Conservation (phyloP, 1,140 invertebrate genomes). For the Macrostomum lignano region DNA sequence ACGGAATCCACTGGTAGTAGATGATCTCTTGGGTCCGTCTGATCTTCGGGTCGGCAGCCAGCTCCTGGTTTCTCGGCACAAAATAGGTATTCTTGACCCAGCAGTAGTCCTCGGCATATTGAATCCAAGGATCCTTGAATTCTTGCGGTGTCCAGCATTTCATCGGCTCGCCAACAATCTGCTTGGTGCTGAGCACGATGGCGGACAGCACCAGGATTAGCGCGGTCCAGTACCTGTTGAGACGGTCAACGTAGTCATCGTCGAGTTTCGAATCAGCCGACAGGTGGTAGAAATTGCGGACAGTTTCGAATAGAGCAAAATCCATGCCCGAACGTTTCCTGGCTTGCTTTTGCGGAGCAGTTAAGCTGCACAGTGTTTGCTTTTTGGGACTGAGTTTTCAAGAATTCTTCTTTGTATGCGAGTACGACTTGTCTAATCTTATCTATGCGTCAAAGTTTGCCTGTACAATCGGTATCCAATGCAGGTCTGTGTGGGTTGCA, state of each 20-base stretch:
- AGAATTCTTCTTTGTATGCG: too few species aligned
- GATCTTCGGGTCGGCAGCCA: background rate
- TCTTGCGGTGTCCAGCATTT: conserved; percentile 27
- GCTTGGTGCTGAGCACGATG: conserved; percentile 49
- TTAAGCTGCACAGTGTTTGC: too few species aligned
- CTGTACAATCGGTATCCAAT: too few species aligned
- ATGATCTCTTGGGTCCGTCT: conserved; percentile 18
- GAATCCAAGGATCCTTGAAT: conserved; percentile 20
- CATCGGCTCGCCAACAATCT: conserved; percentile 50
- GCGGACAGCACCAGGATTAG: conserved; percentile 24
- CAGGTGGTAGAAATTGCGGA: too few species aligned
- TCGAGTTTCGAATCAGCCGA: conserved; percentile 1
- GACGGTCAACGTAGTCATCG: conserved; percentile 22
- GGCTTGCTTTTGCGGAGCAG: too few species aligned
- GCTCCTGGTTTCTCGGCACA: background rate
- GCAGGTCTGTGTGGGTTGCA: too few species aligned
- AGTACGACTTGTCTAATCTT: too few species aligned
- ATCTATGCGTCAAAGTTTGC: too few species aligned
- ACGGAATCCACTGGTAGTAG: conserved; percentile 35
- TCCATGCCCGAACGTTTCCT: too few species aligned
- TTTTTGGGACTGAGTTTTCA: too few species aligned
- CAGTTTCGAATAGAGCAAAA: too few species aligned
- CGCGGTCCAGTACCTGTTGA: conserved; percentile 23
- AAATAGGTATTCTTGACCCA: conserved; percentile 24
- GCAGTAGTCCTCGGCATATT: conserved; percentile 25